Conservation (phyloP, 2,888 invertebrate species). For the Zaprionus obscuricornis region DNA sequence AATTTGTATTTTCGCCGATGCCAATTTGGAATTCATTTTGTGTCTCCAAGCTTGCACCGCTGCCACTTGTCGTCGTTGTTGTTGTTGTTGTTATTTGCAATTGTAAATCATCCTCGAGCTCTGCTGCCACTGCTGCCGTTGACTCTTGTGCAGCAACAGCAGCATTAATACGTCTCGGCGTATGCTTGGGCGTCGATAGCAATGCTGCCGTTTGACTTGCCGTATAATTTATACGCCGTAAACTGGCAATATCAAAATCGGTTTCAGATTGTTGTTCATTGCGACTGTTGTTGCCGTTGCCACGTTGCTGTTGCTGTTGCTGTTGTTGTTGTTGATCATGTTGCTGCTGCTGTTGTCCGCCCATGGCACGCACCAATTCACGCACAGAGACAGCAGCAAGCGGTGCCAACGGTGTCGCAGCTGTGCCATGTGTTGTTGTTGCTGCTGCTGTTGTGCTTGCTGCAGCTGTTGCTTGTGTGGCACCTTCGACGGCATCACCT, state of each 20-base stretch:
- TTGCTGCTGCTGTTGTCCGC: conserved; percentile 84
- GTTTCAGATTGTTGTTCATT: conserved; percentile 85
- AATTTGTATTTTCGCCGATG: conserved; percentile 25
- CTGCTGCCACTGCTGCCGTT: background rate
- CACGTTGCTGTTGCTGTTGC: conserved; percentile 82
- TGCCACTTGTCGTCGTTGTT: conserved; percentile 50
- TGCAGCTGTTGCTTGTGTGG: background rate
- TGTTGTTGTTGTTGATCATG: conserved; percentile 75
- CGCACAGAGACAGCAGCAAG: conserved; percentile 86
- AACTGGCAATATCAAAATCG: conserved; percentile 81
- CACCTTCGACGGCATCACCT: conserved; percentile 80
- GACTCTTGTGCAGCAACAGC: conserved; percentile 16
- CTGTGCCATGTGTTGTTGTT: too few relatives aligned
- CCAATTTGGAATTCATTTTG: conserved; percentile 54
- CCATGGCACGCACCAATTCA: conserved; percentile 89
- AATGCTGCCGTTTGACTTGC: conserved; percentile 82
- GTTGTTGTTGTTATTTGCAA: conserved; percentile 77
- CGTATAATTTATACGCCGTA: conserved; percentile 82
- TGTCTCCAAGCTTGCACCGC: conserved; percentile 37
- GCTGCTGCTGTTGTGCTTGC: too few relatives aligned
- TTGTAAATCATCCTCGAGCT: conserved; percentile 80
- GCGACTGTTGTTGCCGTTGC: conserved; percentile 89
- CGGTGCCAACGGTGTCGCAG: conserved; percentile 9
- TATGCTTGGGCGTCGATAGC: conserved; percentile 81
- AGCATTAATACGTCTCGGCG: conserved; percentile 63